Evolutionary conservation across 2,888 invertebrate genomes (phyloP).

Genomic region (Sialis lutaria): DNA sequence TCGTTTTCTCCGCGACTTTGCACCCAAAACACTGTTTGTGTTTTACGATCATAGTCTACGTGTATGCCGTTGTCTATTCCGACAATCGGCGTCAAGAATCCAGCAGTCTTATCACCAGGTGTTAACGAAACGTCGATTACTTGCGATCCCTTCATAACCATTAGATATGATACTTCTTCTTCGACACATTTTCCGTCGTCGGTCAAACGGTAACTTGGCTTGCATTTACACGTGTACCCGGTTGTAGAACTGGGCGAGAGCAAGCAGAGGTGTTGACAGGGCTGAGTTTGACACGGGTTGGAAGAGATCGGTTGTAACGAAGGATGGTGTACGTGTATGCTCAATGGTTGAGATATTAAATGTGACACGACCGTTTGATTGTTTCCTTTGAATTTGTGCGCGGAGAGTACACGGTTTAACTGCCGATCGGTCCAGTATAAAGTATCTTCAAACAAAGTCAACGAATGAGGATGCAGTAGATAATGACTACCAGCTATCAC

Average conservation of each 20-base stretch:
- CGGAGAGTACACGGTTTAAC: conserved; percentile 73
- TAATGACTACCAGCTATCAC: conserved; percentile 81
- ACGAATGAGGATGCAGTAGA: conserved; percentile 83
- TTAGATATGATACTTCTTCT: conserved; percentile 76
- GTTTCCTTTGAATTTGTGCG: conserved; percentile 79
- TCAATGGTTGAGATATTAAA: conserved; percentile 84
- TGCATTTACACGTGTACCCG: conserved; percentile 81
- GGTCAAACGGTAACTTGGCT: conserved; percentile 58
- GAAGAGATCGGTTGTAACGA: conserved; percentile 69
- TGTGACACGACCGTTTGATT: conserved; percentile 91
- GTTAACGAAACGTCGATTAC: conserved; percentile 70
- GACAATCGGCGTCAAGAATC: conserved; percentile 71
- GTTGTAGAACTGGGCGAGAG: conserved; percentile 54
- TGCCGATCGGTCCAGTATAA: conserved; percentile 95
- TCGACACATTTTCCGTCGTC: conserved; percentile 57
- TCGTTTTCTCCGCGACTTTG: conserved; percentile 62
- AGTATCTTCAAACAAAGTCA: conserved; percentile 90
- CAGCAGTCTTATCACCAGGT: conserved; percentile 56
- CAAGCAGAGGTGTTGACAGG: conserved; percentile 83
- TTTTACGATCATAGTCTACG: conserved; percentile 80
- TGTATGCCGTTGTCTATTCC: conserved; percentile 77
- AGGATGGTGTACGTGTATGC: conserved; percentile 90
- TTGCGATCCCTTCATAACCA: conserved; percentile 79
- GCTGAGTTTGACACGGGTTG: conserved; percentile 57
- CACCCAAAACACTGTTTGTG: conserved; percentile 74